These are phyloP conservation scores for Rhagophthalmus giganteus DNA, from an alignment of 2,888 invertebrate genomes.

Conservation along the genomic window DNA sequence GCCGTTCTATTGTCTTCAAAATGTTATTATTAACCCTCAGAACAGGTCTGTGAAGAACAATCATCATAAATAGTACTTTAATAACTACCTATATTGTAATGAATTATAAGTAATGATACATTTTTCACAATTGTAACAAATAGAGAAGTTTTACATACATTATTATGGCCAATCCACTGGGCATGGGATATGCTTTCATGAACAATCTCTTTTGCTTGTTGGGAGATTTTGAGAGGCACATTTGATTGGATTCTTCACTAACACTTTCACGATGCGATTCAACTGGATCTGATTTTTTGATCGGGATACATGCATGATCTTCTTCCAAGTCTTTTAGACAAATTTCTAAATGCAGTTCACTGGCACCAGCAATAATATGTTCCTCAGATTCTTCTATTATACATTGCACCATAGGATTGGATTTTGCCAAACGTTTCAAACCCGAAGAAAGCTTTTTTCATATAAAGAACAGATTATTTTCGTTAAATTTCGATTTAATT, in stretches of 20 bases:
- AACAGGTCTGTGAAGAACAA: conserved; percentile 47
- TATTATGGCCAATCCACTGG: conserved; percentile 94
- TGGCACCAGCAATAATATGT: conserved; percentile 99
- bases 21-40: too few species aligned
- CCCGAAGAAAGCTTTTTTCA: too few species aligned
- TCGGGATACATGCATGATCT: conserved; percentile 98
- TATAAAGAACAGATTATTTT: not conserved
- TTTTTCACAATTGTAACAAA: too few species aligned
- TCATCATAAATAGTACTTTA: conserved; percentile 36
- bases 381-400: conserved; percentile 99
- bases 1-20: too few species aligned
- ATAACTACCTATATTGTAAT: not conserved
- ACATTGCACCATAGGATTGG: conserved; percentile 99
- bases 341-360: conserved; percentile 99
- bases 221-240: conserved; percentile 98
- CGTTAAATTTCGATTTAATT: too few species aligned
- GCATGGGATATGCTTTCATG: conserved; percentile 82
- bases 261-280: conserved; percentile 99
- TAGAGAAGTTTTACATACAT: too few species aligned
- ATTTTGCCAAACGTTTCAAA: conserved; percentile 98
- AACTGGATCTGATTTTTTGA: conserved; percentile 99
- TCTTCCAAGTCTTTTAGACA: conserved; percentile 99
- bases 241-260: conserved; percentile 86
- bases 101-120: conserved; percentile 6
- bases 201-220: conserved; percentile 96